Evolutionary conservation across 2,797 vertebrate genomes (phyloP), one percentile per base, ranked within the genome.

Genomic region (Cetoscarus ocellatus): DNA sequence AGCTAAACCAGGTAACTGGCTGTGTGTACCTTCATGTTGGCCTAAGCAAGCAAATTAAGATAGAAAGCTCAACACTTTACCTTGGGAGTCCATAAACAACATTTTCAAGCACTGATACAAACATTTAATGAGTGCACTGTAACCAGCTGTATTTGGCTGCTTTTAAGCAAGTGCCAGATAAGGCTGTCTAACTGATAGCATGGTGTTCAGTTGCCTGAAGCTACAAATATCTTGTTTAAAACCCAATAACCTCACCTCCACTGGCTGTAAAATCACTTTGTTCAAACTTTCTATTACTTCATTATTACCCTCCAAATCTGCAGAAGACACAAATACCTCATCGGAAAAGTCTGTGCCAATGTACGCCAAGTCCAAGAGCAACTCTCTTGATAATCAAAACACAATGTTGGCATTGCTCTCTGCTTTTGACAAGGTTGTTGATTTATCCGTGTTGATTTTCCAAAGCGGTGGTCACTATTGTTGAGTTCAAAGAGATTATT

Each of bases 251-350:
- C 84, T 73, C 57, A 81, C 77, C 67, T 81, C 74, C 52, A 76
- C 45, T 52, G 67, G 62, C 77, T 51, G 68, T 17, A 19, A 36
- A 55, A 73, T 76, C 78, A 84, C 85, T 62, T 70, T 74, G 70
- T 73, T 84, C 68, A 88, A 12, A 85, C 68, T 60, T 90, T 86
- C 86, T 89, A 75, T 90, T 82, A 86, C 85, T 81, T 86, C 84
- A 92, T 85, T 79, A 84, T 84, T 78, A 80, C 73, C 56, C 55
- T 80, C 42, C 27, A 77, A 58, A 48, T 84, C 65, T 61, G 63
- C 60, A 71, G 69, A 73, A 83, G 76, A 90, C 83, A 86, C 54
- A 79, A 74, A 75, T 55, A 82, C 78, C 45, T 91, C 88, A 86
- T 68, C 6, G 86, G 81, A 86, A 88, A 82, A 73, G 68, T 68